Evolutionary conservation across 2,888 invertebrate species (phyloP).

Genomic region (Iselma pallidipennis): DNA sequence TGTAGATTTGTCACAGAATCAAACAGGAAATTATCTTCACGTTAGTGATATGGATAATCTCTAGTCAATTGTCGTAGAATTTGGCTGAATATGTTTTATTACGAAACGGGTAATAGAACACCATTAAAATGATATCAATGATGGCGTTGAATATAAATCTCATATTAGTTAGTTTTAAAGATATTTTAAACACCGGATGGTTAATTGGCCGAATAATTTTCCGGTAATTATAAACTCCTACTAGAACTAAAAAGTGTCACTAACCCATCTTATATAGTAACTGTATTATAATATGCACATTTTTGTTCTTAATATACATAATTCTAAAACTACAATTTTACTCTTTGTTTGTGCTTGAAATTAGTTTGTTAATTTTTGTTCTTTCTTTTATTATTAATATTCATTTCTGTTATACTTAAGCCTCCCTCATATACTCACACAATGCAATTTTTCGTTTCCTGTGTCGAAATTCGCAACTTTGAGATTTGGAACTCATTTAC

Average conservation of each 20-base stretch:
- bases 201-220: conserved; percentile 21
- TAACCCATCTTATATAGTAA: conserved; percentile 18
- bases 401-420: too few relatives aligned
- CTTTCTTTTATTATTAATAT: conserved; percentile 8
- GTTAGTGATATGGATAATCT: too few relatives aligned
- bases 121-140: background rate
- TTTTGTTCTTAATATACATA: conserved; percentile 10
- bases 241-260: conserved; percentile 27
- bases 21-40: too few relatives aligned
- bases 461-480: too few relatives aligned
- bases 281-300: conserved; percentile 25
- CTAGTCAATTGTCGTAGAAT: too few relatives aligned
- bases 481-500: too few relatives aligned
- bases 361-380: conserved; percentile 1
- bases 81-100: too few relatives aligned
- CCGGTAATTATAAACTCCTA: conserved; percentile 23
- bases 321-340: conserved; percentile 4
- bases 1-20: too few relatives aligned
- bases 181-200: conserved; percentile 11
- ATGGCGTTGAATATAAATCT: background rate
- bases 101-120: background rate
- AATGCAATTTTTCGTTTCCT: too few relatives aligned
- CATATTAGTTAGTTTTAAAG: background rate
- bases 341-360: background rate
- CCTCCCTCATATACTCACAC: too few relatives aligned